Base-by-base conservation (phyloP, 2,888 invertebrate species). In the Thecocarcelia acutangulata region DNA sequence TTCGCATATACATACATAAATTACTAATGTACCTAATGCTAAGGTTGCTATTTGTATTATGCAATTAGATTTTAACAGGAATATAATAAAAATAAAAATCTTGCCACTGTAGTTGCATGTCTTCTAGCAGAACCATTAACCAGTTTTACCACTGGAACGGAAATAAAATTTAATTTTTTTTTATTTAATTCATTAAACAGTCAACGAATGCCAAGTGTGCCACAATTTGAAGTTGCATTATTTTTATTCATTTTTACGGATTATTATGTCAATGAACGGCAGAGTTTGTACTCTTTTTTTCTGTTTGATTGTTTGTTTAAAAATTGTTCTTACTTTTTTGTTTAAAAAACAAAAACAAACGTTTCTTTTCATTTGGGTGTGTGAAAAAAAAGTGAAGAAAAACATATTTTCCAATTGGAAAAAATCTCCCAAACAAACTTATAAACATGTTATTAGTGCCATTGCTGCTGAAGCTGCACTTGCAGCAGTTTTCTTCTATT, bases 191-290 rank as follows among this genome's bases (percentile, higher is more conserved):
- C 44, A 63, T 63, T 59, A 64, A 44, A 54, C 44, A 52, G 64
- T 15, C 72, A 59, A 66, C 59, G 78, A 79, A 64, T 80, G 78
- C 74, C 78, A 78, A 83, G 77, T 80, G 66, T 78, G 80, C 80
- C 74, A 77, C 54, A 64, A 77, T 72, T 68, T 63, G 61, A 46
- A 44, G 37, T 73, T 37, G 15, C 44, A 42, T 59, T 76, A 21
- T 75, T 52, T 68, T 61, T 59, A 68, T 59, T 59, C 44, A 61
- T 76, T 68, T 66, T 46, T 73, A 70, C 61, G 70, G 81, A 84
- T 83, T 84, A 83, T 77, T 83, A 75, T 83, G 84, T 84, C 84
- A 84, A 84, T 81, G 84, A 84, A 80, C 84, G 84, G 56, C 74
- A 83, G 9, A 83, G 68, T 68, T 74, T 83, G 42, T 63, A 21